A percentile compares a stretch with the other conserved stretches of the same genome.
Evolutionary conservation across 1,140 invertebrate species (phyloP).

Genomic region (Drosophila sechellia): DNA sequence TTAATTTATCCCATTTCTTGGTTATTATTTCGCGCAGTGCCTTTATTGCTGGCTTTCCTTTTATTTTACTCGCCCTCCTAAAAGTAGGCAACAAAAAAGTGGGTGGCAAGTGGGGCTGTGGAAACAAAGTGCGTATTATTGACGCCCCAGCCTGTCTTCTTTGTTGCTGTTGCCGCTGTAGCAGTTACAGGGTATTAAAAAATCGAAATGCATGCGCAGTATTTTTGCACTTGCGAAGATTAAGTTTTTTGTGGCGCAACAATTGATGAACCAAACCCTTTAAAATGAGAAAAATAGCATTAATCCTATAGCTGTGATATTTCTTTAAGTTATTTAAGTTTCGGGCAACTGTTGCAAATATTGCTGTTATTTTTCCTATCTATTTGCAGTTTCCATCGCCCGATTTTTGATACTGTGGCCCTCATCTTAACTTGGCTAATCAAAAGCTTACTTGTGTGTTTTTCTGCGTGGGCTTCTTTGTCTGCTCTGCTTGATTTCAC

Average conservation of each 20-base stretch:
- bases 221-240: conserved; percentile 3
- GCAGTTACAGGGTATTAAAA: conserved; percentile 26
- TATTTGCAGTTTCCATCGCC: conserved; percentile 4
- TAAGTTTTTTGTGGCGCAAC: conserved; percentile 8
- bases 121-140: conserved; percentile 51
- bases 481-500: conserved; percentile 13
- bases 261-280: background rate
- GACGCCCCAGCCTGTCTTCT: conserved; percentile 32
- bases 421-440: conserved; percentile 38
- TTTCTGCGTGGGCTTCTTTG: conserved; percentile 17
- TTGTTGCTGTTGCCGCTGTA: conserved; percentile 17
- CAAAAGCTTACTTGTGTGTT: conserved; percentile 28
- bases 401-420: conserved; percentile 5
- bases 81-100: conserved; percentile 35
- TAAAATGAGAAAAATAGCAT: too few species aligned
- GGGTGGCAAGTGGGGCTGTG: conserved; percentile 3
- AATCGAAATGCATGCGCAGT: conserved; percentile 66
- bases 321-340: background rate
- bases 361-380: conserved; percentile 6
- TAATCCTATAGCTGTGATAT: too few species aligned
- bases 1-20: background rate
- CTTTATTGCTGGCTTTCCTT: conserved; percentile 3
- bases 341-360: background rate
- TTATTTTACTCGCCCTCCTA: conserved; percentile 10
- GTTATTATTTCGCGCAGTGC: conserved; percentile 2